phyloP scores from a whole-genome alignment of 2,888 invertebrate species.

The Ametastegia equiseti region DNA sequence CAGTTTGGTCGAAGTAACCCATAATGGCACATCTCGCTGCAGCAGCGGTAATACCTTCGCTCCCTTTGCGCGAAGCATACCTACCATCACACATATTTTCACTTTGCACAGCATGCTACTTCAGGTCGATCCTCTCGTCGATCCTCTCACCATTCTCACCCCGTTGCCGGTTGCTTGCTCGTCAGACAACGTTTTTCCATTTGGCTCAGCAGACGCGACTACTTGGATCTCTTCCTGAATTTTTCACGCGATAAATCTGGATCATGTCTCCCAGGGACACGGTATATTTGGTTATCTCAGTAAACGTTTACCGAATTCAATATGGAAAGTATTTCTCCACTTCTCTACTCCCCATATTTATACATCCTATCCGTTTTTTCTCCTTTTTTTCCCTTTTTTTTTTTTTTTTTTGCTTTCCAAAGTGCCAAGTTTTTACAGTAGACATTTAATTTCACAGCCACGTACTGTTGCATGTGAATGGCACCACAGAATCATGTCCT shows the following conservation, averaged over 20 bases:
- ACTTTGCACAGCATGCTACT: constrained; percentile 50
- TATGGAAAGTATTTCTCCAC: constrained; percentile 5
- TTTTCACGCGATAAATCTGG: constrained; percentile 33
- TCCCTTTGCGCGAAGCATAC: background rate
- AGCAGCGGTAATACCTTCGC: background rate
- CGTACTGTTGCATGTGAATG: no score
- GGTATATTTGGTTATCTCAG: constrained; percentile 15
- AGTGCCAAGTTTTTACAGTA: no score
- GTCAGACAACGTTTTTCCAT: constrained; percentile 67
- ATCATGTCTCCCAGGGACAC: constrained; percentile 24
- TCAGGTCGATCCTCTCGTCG: constrained; percentile 37
- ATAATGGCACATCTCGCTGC: background rate
- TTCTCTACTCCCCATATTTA: background rate
- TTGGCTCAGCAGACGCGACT: constrained; percentile 56
- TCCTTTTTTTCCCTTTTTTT: background rate
- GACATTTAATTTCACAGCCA: no score
- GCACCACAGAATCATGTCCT: no score
- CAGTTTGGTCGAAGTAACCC: background rate
- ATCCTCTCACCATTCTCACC: constrained; percentile 45
- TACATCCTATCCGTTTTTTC: background rate
- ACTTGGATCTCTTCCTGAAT: constrained; percentile 25
- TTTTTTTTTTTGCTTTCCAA: background rate
- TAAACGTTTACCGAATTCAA: constrained; percentile 14
- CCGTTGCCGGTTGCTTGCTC: constrained; percentile 43
- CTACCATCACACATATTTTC: constrained; percentile 53